Percentiles rank a stretch among this genome's conserved stretches.
phyloP scores from a whole-genome alignment of 2,113 vertebrate species.

The Euleptes europaea region DNA sequence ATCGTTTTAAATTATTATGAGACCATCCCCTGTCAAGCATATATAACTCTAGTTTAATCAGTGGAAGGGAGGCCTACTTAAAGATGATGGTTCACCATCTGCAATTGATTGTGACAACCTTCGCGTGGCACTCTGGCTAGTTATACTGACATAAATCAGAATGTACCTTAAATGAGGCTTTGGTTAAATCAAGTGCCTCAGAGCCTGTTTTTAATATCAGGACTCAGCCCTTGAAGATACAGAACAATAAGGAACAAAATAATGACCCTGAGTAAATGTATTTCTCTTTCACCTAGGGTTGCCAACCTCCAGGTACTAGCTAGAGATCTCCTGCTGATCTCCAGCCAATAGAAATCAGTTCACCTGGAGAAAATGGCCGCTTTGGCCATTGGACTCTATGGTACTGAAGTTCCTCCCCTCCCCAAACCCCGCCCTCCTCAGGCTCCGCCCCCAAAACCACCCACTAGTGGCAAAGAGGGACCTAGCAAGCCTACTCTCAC shows the following conservation, averaged over 20 bases:
- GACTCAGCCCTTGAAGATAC: neutral
- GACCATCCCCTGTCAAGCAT: slow-evolving; percentile 28
- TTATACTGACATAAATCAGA: slow-evolving; percentile 11
- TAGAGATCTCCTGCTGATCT: too few species aligned
- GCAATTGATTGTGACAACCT: slow-evolving; percentile 3
- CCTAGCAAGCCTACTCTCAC: too few species aligned
- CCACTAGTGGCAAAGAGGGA: too few species aligned
- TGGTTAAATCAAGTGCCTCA: neutral
- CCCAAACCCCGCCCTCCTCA: too few species aligned
- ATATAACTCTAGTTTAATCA: slow-evolving; percentile 36
- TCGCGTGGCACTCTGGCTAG: slow-evolving; percentile 37
- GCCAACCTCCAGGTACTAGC: too few species aligned
- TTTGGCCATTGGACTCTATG: too few species aligned
- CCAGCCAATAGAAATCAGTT: too few species aligned
- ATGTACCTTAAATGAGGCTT: slow-evolving; percentile 1
- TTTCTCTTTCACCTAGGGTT: too few species aligned
- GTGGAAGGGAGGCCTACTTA: slow-evolving; percentile 24
- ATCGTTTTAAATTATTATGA: slow-evolving; percentile 36
- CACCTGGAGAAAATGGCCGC: too few species aligned
- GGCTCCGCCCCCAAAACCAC: too few species aligned
- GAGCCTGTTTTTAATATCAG: neutral
- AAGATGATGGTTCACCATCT: slow-evolving; percentile 11
- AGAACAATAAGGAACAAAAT: neutral
- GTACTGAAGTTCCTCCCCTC: too few species aligned
- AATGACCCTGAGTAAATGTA: neutral